Base-by-base conservation (phyloP, 2,888 invertebrate species). In the Protophormia terraenovae region DNA sequence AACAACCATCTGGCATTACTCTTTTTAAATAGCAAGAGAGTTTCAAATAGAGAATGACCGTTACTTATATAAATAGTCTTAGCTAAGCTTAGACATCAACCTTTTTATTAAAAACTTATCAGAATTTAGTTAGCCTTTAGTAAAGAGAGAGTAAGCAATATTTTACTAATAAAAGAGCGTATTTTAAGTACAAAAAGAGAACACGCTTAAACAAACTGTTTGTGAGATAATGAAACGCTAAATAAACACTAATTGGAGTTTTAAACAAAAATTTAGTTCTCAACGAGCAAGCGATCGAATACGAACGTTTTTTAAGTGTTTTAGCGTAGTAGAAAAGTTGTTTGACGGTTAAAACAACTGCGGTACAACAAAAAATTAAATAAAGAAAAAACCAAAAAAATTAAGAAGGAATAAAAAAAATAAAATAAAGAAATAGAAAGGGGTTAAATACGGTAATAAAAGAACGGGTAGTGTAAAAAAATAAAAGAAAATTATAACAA, bases 201-300 rank as follows among this genome's bases (percentile, higher is more conserved):
- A n/a, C n/a, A n/a, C 2, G 38, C 64, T 32, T 45, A 35, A 64
- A 83, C 78, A 78, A 78, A 83, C 50, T 69, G 75, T 69, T 60
- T n/a, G n/a, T n/a, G n/a, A 75, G 55, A 16, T 32, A 62, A 45
- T 62, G 73, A 73, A 79, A 83, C 62, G 50, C 27, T 10, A 69
- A 73, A 58, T 22, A 35, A 66, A 71, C 78, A 77, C 53, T 72
- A 77, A 84, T 73, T 84, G 84, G 77, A 84, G 84, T 84, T 84
- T 81, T 24, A 73, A 78, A 78, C 12, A 32, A 76, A 67, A 81
- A 77, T 71, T 82, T 83, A 87, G 87, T 87, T 87, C 79, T 83
- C 82, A 85, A 80, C 79, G 86, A 87, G 79, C 86, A 73, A 76
- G 64, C 86, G 87, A 87, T 84, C 87, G 85, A 87, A 75, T 71